A percentile compares a stretch with the other conserved stretches of the same genome.
Conservation (phyloP, 1,140 invertebrate genomes). For the Lasioglossum albipes region DNA sequence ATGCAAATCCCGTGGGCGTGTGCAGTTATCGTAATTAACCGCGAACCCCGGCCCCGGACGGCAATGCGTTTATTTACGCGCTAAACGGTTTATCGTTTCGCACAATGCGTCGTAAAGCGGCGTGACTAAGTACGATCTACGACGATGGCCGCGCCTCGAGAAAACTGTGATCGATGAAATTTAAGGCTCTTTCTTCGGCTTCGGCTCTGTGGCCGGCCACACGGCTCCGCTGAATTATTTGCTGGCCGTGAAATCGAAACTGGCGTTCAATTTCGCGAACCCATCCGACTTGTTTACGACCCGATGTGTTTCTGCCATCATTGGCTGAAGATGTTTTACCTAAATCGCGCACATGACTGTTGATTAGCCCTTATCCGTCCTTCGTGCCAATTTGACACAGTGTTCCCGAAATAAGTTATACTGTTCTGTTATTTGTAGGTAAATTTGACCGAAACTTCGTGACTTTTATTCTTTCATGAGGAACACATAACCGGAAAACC, state of each 20-base stretch:
- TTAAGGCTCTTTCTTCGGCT: background rate
- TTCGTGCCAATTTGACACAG: too few relatives aligned
- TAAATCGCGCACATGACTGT: too few relatives aligned
- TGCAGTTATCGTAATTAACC: slow-evolving; percentile 9
- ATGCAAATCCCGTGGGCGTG: background rate
- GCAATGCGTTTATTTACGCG: slow-evolving; percentile 8
- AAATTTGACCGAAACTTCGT: too few relatives aligned
- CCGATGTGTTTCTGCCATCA: background rate
- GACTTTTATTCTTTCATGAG: too few relatives aligned
- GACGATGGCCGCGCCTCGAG: background rate
- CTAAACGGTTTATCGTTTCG: slow-evolving; percentile 26
- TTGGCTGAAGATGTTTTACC: too few relatives aligned
- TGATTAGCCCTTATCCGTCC: too few relatives aligned
- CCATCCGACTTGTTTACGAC: slow-evolving; percentile 1
- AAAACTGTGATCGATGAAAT: slow-evolving; percentile 7
- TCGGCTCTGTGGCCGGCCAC: too few relatives aligned
- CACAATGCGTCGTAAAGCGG: slow-evolving; percentile 29
- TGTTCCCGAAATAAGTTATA: too few relatives aligned
- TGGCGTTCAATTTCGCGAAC: slow-evolving; percentile 7
- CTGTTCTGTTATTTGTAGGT: too few relatives aligned
- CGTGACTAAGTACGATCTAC: slow-evolving; percentile 25
- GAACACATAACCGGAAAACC: too few relatives aligned
- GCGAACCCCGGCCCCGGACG: background rate
- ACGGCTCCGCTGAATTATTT: background rate
- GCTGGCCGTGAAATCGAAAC: background rate